A percentile compares a stretch with the other conserved stretches of the same genome.
These are phyloP conservation scores for Lethrus apterus DNA, from an alignment of 1,140 invertebrate species.

Conservation along the genomic window DNA sequence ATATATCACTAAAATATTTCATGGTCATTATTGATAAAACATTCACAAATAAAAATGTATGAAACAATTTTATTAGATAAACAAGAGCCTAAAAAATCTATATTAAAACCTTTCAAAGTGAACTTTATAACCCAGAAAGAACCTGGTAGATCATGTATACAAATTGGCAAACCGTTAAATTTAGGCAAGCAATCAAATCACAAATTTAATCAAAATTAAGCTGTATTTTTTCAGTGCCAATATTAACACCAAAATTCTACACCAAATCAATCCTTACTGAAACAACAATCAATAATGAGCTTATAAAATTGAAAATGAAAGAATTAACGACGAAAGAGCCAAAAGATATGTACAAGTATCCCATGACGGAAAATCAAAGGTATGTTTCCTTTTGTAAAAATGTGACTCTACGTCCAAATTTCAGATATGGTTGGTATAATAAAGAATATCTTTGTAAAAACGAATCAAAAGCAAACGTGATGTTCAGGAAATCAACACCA, in stretches of 20 bases:
- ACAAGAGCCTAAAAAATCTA: slow-evolving; percentile 21
- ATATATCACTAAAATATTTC: slow-evolving; percentile 1
- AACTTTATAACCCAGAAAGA: slow-evolving; percentile 35
- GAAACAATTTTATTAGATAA: not conserved
- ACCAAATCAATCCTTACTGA: not conserved
- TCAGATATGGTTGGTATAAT: slow-evolving; percentile 41
- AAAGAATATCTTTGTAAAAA: not conserved
- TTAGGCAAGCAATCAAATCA: slow-evolving; percentile 23
- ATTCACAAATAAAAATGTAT: not conserved
- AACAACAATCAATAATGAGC: slow-evolving; percentile 6
- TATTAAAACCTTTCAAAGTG: slow-evolving; percentile 38
- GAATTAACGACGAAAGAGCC: slow-evolving; percentile 24
- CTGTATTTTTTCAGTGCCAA: slow-evolving; percentile 20
- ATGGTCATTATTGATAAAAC: not conserved
- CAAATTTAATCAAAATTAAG: slow-evolving; percentile 1
- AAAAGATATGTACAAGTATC: slow-evolving; percentile 28
- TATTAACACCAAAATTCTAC: slow-evolving; percentile 28
- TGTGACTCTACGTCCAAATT: not conserved
- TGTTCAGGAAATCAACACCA: slow-evolving; percentile 35
- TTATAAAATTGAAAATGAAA: slow-evolving; percentile 18
- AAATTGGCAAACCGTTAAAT: slow-evolving; percentile 31
- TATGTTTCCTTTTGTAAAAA: slow-evolving; percentile 14
- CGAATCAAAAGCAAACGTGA: slow-evolving; percentile 15
- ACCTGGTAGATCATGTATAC: slow-evolving; percentile 35
- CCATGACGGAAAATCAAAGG: slow-evolving; percentile 39